phyloP scores from a whole-genome alignment of 2,888 invertebrate genomes.

The Cheilosia scutellata region DNA sequence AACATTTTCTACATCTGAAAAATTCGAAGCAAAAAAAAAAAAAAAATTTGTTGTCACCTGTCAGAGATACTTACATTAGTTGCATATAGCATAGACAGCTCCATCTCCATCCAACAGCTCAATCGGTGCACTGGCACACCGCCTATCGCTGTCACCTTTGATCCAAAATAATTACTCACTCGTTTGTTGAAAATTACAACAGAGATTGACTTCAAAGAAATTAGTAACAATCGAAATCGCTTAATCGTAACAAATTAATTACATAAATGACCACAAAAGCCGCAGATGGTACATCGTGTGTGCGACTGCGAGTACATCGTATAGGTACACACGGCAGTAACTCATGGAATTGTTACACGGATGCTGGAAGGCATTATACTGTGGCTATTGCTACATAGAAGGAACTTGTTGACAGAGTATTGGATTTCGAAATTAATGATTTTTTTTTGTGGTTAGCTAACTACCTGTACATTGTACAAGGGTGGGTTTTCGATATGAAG shows the following conservation, averaged over 20 bases:
- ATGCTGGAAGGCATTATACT: neutral
- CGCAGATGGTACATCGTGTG: conserved; percentile 24
- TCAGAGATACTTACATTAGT: neutral
- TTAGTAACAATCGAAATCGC: conserved; percentile 44
- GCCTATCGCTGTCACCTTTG: conserved; percentile 34
- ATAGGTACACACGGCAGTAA: neutral
- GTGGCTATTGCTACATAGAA: neutral
- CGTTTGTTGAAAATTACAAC: conserved; percentile 14
- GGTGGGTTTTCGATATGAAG: conserved; percentile 6
- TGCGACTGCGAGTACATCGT: neutral
- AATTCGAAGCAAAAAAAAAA: neutral
- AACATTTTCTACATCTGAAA: neutral
- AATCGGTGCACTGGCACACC: neutral
- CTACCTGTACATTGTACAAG: neutral
- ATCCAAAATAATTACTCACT: conserved; percentile 23
- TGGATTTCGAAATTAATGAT: conserved; percentile 19
- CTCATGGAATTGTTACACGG: conserved; percentile 18
- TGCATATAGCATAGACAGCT: neutral
- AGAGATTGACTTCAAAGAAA: conserved; percentile 3
- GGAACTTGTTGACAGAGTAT: conserved; percentile 50
- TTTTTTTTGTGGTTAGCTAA: conserved; percentile 2
- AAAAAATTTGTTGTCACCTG: neutral
- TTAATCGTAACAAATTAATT: conserved; percentile 71
- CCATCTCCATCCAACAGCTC: neutral
- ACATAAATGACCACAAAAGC: conserved; percentile 64